Evolutionary conservation across 92 coral and sea anemone species (phyloP), one percentile per base, ranked within the genome.

Genomic region (Diadumene lineata): DNA sequence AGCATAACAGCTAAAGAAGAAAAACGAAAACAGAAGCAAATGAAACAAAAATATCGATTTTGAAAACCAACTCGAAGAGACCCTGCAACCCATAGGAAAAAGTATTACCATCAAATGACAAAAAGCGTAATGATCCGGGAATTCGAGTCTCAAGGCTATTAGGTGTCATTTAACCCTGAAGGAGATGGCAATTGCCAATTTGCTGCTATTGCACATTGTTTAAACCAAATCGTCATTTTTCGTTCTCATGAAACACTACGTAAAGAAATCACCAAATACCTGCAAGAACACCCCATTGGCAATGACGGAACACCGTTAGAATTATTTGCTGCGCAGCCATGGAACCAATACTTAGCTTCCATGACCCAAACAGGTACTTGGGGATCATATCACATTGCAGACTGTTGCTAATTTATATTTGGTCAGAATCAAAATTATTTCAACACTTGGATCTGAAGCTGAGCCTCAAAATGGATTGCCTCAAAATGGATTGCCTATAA

Each of bases 331-430:
- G 64, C 46, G 0, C 27, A 64, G 17, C 64, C 82, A 19, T 77
- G 82, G 82, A 13, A 30, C 15, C 79, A 77, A 44, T 83, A 76
- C 79, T 50, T 77, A 24, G 48, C 31, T 38, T 16, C 0, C 30
- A 82, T 76, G 82, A 69, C 56, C 15, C 27, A 34, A 48, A 60
- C 76, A 65, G 79, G 83, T 18, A 77, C 87, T 44, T 46, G 80
- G 82, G 25, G 83, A 77, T 58, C 87, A 83, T 34, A 34, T 83
- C 29, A 83, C 83, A 7, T 62, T 83, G 34, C 87, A 83, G 77
- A 82, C 87, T 19, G 67, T 60, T 34, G 68, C 77, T 19, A 51
- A 81, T 51, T 2, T 82, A 32, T 82, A 48, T 43, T 31, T 25
- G n/a, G 58, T 73, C 11, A 0, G 60, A 57, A 4, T 73, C 34